phyloP scores from a whole-genome alignment of 2,113 vertebrate genomes.

The Leucoraja erinaceus region DNA sequence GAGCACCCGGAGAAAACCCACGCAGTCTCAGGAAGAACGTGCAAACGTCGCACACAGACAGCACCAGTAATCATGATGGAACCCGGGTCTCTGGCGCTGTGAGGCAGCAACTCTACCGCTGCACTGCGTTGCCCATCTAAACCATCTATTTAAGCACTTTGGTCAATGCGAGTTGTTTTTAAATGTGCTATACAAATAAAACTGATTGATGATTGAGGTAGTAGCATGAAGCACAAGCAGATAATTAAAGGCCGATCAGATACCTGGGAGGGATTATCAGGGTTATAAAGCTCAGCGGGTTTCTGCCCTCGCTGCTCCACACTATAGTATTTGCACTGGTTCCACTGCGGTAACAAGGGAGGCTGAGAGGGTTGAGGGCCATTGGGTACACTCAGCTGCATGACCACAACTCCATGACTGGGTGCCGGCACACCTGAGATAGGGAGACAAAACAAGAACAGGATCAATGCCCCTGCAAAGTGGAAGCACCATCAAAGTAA shows the following conservation, averaged over 20 bases:
- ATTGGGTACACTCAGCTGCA: conserved; percentile 94
- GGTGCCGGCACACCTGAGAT: conserved; percentile 78
- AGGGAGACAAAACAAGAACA: conserved; percentile 34
- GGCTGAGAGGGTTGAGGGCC: conserved; percentile 78
- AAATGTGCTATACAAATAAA: no score
- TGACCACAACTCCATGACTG: conserved; percentile 87
- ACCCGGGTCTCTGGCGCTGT: no score
- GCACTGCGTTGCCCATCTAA: neutral
- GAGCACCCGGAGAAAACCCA: no score
- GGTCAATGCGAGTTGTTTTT: no score
- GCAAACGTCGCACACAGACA: no score
- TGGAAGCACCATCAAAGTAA: neutral
- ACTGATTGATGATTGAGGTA: neutral
- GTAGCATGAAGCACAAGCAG: neutral
- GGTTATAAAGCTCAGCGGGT: conserved; percentile 80
- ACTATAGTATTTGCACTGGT: conserved; percentile 96
- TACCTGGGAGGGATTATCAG: conserved; percentile 80
- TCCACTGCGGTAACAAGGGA: conserved; percentile 88
- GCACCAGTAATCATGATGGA: no score
- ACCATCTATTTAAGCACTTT: no score
- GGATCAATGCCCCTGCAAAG: neutral
- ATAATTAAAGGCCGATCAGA: neutral
- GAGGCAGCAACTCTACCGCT: no score
- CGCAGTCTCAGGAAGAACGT: no score
- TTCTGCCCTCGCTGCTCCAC: conserved; percentile 89